phyloP scores from a whole-genome alignment of 2,888 invertebrate species.

The Cephus rjabovi region DNA sequence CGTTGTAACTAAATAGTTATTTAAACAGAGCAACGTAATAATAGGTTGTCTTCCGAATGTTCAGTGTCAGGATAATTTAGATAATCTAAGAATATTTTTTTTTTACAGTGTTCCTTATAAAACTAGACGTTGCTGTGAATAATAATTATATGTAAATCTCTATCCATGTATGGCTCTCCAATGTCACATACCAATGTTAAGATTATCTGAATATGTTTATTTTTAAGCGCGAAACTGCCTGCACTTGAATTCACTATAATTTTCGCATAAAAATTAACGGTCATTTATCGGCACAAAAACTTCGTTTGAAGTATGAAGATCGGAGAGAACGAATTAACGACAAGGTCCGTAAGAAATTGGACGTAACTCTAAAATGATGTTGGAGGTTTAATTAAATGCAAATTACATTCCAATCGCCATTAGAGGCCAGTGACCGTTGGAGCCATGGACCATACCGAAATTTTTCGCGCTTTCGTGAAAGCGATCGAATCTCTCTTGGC shows the following conservation, averaged over 20 bases:
- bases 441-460: slow-evolving; percentile 25
- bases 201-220: not conserved
- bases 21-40: not conserved
- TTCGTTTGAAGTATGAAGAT: not conserved
- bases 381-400: slow-evolving; percentile 34
- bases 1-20: not conserved
- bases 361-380: slow-evolving; percentile 9
- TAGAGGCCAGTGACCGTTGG: slow-evolving; percentile 45
- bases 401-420: slow-evolving; percentile 46
- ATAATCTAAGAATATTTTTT: not conserved
- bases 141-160: not conserved
- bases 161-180: not conserved
- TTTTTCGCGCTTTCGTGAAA: not conserved
- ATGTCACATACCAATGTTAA: slow-evolving; percentile 6
- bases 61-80: not conserved
- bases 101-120: not conserved
- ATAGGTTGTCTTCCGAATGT: not conserved
- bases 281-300: not conserved
- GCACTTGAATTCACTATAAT: not conserved
- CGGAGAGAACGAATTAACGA: not conserved
- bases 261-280: not conserved
- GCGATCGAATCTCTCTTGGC: not conserved
- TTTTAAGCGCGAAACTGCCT: not conserved
- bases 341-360: not conserved
- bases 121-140: not conserved